Evolutionary conservation across 2,888 invertebrate genomes (phyloP).

Genomic region (Pogonocherus hispidulus): DNA sequence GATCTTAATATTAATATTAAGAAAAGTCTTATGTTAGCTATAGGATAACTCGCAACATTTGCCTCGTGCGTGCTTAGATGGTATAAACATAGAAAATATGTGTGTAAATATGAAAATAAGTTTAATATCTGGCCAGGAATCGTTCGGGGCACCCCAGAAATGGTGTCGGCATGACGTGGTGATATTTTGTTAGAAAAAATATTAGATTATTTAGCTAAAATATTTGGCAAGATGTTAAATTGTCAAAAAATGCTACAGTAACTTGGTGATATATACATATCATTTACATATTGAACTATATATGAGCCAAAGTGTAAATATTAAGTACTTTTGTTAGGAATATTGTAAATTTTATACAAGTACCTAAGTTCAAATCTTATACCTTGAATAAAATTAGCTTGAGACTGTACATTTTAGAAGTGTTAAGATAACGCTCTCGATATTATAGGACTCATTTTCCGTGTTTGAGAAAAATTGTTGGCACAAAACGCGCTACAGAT

Average conservation of each 20-base stretch:
- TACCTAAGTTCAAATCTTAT: slow-evolving; percentile 54
- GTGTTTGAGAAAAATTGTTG: too few species aligned
- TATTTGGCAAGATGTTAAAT: slow-evolving; percentile 20
- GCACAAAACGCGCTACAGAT: too few species aligned
- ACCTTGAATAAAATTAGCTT: slow-evolving; percentile 51
- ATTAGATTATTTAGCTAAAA: slow-evolving; percentile 1
- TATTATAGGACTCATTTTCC: too few species aligned
- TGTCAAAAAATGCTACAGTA: slow-evolving; percentile 31
- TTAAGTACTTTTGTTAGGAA: slow-evolving; percentile 57
- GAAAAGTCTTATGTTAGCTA: slow-evolving; percentile 66
- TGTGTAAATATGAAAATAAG: background rate
- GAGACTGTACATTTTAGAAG: slow-evolving; percentile 46
- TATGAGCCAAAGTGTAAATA: slow-evolving; percentile 63
- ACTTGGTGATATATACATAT: slow-evolving; percentile 58
- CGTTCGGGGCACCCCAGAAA: background rate
- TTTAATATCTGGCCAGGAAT: slow-evolving; percentile 8
- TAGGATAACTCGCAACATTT: slow-evolving; percentile 60
- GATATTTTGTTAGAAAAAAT: slow-evolving; percentile 24
- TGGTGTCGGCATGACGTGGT: too few species aligned
- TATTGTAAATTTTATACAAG: slow-evolving; percentile 56
- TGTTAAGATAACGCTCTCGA: slow-evolving; percentile 9
- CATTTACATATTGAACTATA: slow-evolving; percentile 54
- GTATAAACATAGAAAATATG: slow-evolving; percentile 4
- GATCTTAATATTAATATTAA: slow-evolving; percentile 55
- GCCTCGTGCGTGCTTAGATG: slow-evolving; percentile 57